These are phyloP conservation scores for Eledona agricola DNA, from an alignment of 2,888 invertebrate genomes.

Conservation along the genomic window DNA sequence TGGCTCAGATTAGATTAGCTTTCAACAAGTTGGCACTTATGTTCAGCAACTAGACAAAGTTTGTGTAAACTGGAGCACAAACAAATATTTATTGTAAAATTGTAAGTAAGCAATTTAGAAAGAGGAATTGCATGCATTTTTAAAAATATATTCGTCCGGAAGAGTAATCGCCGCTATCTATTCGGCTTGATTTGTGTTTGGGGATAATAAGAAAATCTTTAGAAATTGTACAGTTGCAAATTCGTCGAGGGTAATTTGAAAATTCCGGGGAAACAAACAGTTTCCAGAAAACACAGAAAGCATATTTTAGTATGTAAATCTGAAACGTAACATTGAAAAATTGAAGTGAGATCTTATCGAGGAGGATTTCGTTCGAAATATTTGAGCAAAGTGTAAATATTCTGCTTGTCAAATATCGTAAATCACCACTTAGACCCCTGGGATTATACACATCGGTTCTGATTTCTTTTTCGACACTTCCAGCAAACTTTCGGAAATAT, in stretches of 20 bases:
- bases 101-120: too few relatives aligned
- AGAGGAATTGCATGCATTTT: too few relatives aligned
- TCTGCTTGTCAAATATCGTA: constrained; percentile 8
- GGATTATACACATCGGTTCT: constrained; percentile 2
- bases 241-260: constrained; percentile 17
- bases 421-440: constrained; percentile 6
- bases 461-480: too few relatives aligned
- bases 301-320: constrained; percentile 13
- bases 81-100: too few relatives aligned
- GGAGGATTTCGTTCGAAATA: constrained; percentile 7
- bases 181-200: too few relatives aligned
- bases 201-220: too few relatives aligned
- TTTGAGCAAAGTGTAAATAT: constrained; percentile 7
- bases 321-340: constrained; percentile 5
- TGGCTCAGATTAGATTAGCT: constrained; percentile 8
- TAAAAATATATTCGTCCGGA: too few relatives aligned
- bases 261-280: constrained; percentile 23
- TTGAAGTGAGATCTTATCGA: constrained; percentile 1
- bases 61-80: too few relatives aligned
- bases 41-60: constrained; percentile 1
- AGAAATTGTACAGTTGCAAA: too few relatives aligned
- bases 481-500: too few relatives aligned
- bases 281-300: constrained; percentile 17
- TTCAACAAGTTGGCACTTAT: constrained; percentile 13
- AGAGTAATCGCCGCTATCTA: too few relatives aligned